Evolutionary conservation across 2,113 vertebrate genomes (phyloP).

Genomic region (Dromaius novaehollandiae): DNA sequence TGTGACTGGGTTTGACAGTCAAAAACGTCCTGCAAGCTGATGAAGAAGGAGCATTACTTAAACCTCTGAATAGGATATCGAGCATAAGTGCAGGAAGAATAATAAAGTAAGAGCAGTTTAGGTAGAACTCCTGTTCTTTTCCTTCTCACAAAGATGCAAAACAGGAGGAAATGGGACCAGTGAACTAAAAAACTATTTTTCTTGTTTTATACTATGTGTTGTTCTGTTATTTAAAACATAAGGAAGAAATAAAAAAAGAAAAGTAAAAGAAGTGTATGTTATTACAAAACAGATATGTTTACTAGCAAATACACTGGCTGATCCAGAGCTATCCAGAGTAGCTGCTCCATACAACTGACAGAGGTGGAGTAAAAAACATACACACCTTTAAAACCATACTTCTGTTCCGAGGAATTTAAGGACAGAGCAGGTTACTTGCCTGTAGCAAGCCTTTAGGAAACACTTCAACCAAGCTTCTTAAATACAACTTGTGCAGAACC

Average conservation of each 20-base stretch:
- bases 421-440: neutral
- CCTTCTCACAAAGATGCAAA: neutral
- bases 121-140: neutral
- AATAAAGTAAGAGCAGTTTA: neutral
- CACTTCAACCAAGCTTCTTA: neutral
- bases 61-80: neutral
- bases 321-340: neutral
- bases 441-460: neutral
- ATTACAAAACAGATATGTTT: neutral
- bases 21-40: neutral
- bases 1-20: neutral
- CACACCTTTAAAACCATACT: neutral
- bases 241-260: neutral
- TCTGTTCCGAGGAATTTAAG: neutral
- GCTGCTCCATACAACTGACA: neutral
- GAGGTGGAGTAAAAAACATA: neutral
- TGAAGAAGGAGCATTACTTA: neutral
- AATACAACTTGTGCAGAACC: neutral
- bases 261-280: neutral
- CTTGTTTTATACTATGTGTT: neutral
- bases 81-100: neutral
- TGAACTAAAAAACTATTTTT: neutral
- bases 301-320: neutral
- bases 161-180: neutral
- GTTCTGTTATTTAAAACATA: neutral